Percentiles rank a stretch among this genome's conserved stretches.
These are phyloP conservation scores for Lepus oiostolus DNA, from an alignment of 2,797 vertebrate species.

Conservation along the genomic window DNA sequence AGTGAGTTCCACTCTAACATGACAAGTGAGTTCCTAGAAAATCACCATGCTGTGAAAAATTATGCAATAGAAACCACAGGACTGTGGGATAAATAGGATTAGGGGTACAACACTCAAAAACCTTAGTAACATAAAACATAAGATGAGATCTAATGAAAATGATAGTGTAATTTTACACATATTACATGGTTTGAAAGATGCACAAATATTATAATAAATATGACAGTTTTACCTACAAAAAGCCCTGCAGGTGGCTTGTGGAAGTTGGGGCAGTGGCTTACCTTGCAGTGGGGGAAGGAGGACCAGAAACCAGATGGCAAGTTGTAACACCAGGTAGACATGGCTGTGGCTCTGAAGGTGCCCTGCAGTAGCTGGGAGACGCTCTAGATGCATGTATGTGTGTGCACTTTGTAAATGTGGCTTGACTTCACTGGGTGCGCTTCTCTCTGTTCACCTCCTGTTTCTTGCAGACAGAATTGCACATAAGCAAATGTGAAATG, in stretches of 20 bases:
- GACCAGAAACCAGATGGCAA: background rate
- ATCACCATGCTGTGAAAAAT: constrained; percentile 57
- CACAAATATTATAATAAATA: background rate
- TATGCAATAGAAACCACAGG: constrained; percentile 52
- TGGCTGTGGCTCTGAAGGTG: background rate
- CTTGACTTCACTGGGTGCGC: background rate
- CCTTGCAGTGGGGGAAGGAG: background rate
- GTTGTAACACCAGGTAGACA: background rate
- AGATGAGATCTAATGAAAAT: constrained; percentile 50
- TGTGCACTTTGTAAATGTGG: constrained; percentile 10
- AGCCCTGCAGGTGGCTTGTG: background rate
- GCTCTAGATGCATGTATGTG: background rate
- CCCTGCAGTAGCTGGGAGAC: background rate
- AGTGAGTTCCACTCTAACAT: constrained; percentile 28
- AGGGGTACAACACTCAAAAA: constrained; percentile 44
- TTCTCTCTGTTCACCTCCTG: background rate
- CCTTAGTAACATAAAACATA: constrained; percentile 52
- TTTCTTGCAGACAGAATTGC: constrained; percentile 49
- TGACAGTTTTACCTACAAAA: background rate
- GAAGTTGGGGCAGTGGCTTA: background rate
- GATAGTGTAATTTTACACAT: constrained; percentile 14
- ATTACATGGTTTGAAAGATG: constrained; percentile 15
- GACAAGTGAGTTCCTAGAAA: constrained; percentile 57
- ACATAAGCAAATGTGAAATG: background rate
- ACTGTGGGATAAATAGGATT: constrained; percentile 57